Evolutionary conservation across 2,888 invertebrate species (phyloP), one percentile per base, ranked within the genome.

Genomic region (Aspidiotus rigidus): DNA sequence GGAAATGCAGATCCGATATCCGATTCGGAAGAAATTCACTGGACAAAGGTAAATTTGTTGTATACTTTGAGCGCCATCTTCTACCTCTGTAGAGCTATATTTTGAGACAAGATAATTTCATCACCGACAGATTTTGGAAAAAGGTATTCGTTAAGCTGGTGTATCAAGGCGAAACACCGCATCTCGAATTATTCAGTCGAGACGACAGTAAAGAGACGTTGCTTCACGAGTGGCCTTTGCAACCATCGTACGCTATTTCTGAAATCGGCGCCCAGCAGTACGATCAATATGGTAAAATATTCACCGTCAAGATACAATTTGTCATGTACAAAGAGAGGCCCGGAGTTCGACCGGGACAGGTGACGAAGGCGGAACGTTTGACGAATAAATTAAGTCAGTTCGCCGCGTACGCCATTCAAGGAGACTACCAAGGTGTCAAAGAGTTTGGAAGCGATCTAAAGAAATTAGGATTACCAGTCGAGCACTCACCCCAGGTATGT

Each of bases 281-380:
- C 78, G 99, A 99, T 80, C 93, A 96, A 79, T 99, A 90, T 78
- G 98, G 98, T 42, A 99, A 99, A 81, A 97, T 99, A 75, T 98
- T 99, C 81, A 99, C 99, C 0, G 86, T 98, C 70, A 86, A 89
- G 77, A 80, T 96, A 74, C 98, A 98, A 79, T 97, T 96, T 77
- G 90, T 98, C 69, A 94, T 97, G 79, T 99, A 99, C 79, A 95
- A 97, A 79, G 99, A 99, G 79, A 83, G 97, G 11, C 96, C 98
- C 0, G 98, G 98, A 1, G 93, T 96, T 16, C 82, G 96, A 73
- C 94, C 95, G 0, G 95, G 95, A 0, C 93, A 94, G 78, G 92
- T 94, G 72, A 91, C 92, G 70, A 94, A 94, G 78, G 94, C 94
- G 15, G 93, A 92, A 80, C 84, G 93, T 71, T 86, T 94, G 73